These are phyloP conservation scores for Podargus strigoides DNA, from an alignment of 2,797 vertebrate species.

Conservation along the genomic window DNA sequence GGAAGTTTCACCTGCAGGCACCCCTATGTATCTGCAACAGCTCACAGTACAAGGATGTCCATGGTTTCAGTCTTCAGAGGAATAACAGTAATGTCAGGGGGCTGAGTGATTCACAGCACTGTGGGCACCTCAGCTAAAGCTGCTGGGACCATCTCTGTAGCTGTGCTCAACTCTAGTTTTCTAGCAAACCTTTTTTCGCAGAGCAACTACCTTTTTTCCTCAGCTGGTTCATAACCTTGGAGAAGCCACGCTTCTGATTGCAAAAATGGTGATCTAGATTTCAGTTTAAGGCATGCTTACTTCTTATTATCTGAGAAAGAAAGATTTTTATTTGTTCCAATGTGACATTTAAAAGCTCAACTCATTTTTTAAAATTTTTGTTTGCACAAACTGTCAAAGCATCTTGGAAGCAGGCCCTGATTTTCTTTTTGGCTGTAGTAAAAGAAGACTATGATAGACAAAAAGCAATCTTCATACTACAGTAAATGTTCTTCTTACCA, in stretches of 20 bases:
- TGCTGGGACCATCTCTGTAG: neutral
- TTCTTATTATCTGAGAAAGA: neutral
- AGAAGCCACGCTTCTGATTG: neutral
- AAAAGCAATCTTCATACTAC: neutral
- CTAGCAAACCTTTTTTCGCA: neutral
- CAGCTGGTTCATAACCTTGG: neutral
- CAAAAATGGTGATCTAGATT: neutral
- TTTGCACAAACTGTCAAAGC: neutral
- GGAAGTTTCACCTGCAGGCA: neutral
- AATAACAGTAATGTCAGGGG: neutral
- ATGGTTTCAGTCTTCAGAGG: neutral
- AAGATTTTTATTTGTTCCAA: neutral
- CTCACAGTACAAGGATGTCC: neutral
- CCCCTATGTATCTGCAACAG: neutral
- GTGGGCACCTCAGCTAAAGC: neutral
- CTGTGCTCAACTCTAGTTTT: neutral
- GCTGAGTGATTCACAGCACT: neutral
- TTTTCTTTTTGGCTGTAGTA: neutral
- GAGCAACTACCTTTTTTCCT: neutral
- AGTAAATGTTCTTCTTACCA: neutral
- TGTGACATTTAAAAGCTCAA: neutral
- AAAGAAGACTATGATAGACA: neutral
- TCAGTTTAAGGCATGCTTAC: neutral
- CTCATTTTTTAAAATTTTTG: neutral
- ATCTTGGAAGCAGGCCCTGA: neutral